These are phyloP conservation scores for Epinephelus lanceolatus DNA, from an alignment of 2,113 vertebrate genomes.

Conservation along the genomic window DNA sequence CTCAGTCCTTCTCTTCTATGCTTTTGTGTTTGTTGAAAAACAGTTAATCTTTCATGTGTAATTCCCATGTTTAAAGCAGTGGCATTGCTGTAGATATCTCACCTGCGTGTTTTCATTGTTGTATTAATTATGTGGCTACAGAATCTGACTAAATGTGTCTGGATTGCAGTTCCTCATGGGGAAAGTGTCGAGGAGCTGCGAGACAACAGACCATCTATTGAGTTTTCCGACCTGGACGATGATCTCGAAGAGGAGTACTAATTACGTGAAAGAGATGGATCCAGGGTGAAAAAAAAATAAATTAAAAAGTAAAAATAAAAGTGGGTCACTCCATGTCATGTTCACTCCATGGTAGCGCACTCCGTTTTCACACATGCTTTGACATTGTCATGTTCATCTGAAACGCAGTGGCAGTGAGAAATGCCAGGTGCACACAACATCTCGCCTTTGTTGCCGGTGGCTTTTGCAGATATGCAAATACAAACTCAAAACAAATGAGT, in stretches of 20 bases:
- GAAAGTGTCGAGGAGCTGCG: conserved; percentile 87
- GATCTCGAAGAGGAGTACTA: conserved; percentile 82
- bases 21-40: conserved; percentile 16
- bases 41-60: not conserved
- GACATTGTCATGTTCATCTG: conserved; percentile 26
- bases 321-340: conserved; percentile 4
- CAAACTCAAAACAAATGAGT: conserved; percentile 40
- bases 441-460: conserved; percentile 44
- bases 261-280: conserved; percentile 10
- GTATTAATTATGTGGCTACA: not conserved
- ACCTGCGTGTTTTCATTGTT: not conserved
- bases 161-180: conserved; percentile 88
- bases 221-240: conserved; percentile 86
- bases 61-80: not conserved
- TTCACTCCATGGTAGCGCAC: conserved; percentile 5
- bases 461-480: conserved; percentile 69
- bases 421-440: conserved; percentile 34
- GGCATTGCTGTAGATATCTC: no score
- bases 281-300: not conserved
- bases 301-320: not conserved
- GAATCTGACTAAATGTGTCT: conserved; percentile 53
- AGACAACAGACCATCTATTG: conserved; percentile 85
- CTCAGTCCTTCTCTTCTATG: conserved; percentile 28
- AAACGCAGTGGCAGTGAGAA: conserved; percentile 24
- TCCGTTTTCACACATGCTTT: conserved; percentile 50